Evolutionary conservation across 2,888 invertebrate species (phyloP).

Genomic region (Lathronympha strigana): DNA sequence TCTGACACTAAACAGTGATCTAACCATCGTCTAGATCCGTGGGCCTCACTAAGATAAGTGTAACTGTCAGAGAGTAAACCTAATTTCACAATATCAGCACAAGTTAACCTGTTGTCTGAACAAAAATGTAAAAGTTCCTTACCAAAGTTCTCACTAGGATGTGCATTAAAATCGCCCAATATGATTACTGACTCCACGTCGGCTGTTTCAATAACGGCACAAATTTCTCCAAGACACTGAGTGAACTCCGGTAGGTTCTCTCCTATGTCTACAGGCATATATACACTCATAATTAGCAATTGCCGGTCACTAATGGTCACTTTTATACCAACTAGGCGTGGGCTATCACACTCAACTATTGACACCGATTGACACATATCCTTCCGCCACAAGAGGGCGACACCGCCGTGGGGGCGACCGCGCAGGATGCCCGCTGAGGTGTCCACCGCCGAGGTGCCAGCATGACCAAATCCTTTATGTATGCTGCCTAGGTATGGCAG

Average conservation of each 20-base stretch:
- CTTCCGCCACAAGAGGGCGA: neutral
- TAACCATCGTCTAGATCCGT: too few relatives aligned
- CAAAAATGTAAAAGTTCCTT: too few relatives aligned
- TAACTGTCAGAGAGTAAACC: too few relatives aligned
- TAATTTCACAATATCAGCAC: too few relatives aligned
- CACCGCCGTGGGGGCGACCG: neutral
- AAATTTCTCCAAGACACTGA: neutral
- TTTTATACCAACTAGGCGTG: neutral
- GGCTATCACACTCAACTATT: neutral
- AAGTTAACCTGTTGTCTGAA: too few relatives aligned
- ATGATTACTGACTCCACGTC: neutral
- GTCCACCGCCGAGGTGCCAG: neutral
- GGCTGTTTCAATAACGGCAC: neutral
- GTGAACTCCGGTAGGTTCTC: neutral
- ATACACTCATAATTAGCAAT: neutral
- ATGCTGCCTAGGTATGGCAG: too few relatives aligned
- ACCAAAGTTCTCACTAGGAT: too few relatives aligned
- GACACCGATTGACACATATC: neutral
- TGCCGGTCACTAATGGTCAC: neutral
- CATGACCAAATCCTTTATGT: too few relatives aligned
- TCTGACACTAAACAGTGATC: too few relatives aligned
- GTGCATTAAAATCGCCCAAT: too few relatives aligned
- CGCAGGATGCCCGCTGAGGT: neutral
- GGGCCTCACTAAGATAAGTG: too few relatives aligned
- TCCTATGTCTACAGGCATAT: neutral